Evolutionary conservation across 2,113 vertebrate species (phyloP).

Genomic region (Lophura nycthemera): DNA sequence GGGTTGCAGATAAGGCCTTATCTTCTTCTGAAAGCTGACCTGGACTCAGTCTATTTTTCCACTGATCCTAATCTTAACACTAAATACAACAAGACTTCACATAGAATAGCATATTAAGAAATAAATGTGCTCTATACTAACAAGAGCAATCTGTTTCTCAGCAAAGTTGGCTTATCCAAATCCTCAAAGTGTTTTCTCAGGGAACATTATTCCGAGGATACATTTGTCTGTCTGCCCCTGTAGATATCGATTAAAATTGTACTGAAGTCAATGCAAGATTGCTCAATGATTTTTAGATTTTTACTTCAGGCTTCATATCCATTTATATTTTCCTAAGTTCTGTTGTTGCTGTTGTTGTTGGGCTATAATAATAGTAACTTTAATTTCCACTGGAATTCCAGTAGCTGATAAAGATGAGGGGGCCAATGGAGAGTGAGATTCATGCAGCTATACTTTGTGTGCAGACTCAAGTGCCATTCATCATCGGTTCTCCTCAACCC

Average conservation of each 20-base stretch:
- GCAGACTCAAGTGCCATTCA: not conserved
- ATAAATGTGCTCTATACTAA: not conserved
- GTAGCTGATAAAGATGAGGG: not conserved
- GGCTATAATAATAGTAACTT: not conserved
- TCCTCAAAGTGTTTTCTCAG: conserved; percentile 5
- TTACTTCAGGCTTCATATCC: not conserved
- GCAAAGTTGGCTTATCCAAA: conserved; percentile 12
- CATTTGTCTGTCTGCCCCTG: conserved; percentile 1
- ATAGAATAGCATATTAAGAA: not conserved
- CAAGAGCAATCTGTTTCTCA: conserved; percentile 18
- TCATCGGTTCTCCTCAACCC: not conserved
- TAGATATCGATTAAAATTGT: not conserved
- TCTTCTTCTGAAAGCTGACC: not conserved
- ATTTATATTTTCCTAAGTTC: not conserved
- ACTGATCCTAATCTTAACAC: not conserved
- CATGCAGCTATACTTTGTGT: not conserved
- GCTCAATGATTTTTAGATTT: not conserved
- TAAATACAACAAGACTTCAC: not conserved
- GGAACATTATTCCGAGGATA: not conserved
- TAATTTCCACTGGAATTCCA: not conserved
- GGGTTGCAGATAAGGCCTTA: not conserved
- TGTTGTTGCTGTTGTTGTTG: not conserved
- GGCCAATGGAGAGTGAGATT: not conserved
- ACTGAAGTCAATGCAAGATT: not conserved
- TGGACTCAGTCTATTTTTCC: not conserved